A percentile compares a stretch with the other conserved stretches of the same genome.
These are phyloP conservation scores for Pelobates fuscus DNA, from an alignment of 2,113 vertebrate genomes.

Conservation along the genomic window DNA sequence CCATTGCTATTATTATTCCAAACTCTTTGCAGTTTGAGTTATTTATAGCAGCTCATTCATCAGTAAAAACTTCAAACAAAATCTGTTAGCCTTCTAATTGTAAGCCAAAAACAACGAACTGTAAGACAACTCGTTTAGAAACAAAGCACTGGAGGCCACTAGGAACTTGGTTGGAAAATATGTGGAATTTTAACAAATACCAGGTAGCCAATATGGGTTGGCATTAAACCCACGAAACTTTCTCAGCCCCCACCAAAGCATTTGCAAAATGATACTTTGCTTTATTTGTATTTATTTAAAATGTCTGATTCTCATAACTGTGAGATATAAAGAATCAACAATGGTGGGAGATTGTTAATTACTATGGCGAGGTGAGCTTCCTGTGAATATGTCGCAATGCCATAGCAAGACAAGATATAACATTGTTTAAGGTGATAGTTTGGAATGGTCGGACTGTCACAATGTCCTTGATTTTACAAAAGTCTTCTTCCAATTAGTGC, in stretches of 20 bases:
- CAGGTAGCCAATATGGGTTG: slow-evolving; percentile 48
- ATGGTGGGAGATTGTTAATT: no score
- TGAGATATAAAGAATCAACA: no score
- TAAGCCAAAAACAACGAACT: slow-evolving; percentile 72
- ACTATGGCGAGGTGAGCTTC: no score
- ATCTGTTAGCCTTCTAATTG: slow-evolving; percentile 69
- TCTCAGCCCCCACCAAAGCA: slow-evolving; percentile 53
- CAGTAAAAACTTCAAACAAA: slow-evolving; percentile 78
- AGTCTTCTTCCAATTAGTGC: no score
- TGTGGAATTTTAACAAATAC: slow-evolving; percentile 66
- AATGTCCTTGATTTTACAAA: no score
- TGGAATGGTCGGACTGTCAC: no score
- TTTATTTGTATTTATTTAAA: slow-evolving; percentile 14
- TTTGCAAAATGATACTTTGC: slow-evolving; percentile 34
- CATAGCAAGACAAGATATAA: no score
- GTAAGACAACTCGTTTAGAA: slow-evolving; percentile 66
- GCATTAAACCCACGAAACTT: slow-evolving; percentile 55
- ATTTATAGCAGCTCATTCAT: slow-evolving; percentile 78
- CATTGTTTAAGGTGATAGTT: no score
- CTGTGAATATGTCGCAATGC: no score
- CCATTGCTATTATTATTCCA: slow-evolving; percentile 66
- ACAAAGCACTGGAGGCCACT: slow-evolving; percentile 64
- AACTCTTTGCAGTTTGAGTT: slow-evolving; percentile 65
- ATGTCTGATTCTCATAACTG: no score
- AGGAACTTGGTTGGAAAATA: slow-evolving; percentile 59